A percentile compares a stretch with the other conserved stretches of the same genome.
phyloP scores from a whole-genome alignment of 2,888 invertebrate genomes.

The Liodrosophila aerea region DNA sequence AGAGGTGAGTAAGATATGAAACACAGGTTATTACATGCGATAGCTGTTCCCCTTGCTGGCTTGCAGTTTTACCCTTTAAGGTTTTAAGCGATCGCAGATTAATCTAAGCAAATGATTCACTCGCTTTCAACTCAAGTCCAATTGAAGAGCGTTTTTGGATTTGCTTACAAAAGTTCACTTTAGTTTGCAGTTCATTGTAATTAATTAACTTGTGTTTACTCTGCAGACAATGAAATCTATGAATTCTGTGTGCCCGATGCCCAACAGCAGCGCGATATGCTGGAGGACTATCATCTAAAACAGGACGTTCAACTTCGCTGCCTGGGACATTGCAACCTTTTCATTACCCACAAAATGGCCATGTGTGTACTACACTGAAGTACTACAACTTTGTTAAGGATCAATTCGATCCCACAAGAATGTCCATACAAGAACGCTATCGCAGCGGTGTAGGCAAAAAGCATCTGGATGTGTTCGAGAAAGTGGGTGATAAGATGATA shows the following conservation, averaged over 20 bases:
- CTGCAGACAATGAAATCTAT: conserved; percentile 82
- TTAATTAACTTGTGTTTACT: not conserved
- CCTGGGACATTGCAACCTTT: conserved; percentile 84
- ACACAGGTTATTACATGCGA: too few relatives aligned
- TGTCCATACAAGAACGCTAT: conserved; percentile 83
- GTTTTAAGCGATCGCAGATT: too few relatives aligned
- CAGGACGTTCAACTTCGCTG: conserved; percentile 87
- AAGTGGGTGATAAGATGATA: conserved; percentile 81
- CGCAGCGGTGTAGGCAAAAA: conserved; percentile 83
- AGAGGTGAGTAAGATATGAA: conserved; percentile 60
- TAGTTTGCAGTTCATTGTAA: too few relatives aligned
- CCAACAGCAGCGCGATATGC: conserved; percentile 76
- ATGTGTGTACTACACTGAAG: conserved; percentile 86
- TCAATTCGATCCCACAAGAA: conserved; percentile 81
- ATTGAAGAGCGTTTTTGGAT: too few relatives aligned
- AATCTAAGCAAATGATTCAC: too few relatives aligned
- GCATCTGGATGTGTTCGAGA: conserved; percentile 70
- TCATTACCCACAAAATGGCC: conserved; percentile 84
- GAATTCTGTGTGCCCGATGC: conserved; percentile 82
- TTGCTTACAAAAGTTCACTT: too few relatives aligned
- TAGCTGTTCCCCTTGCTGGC: too few relatives aligned
- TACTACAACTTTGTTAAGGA: conserved; percentile 84
- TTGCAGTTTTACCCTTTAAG: too few relatives aligned
- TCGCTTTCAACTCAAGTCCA: too few relatives aligned
- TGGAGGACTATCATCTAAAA: conserved; percentile 84